Base-by-base conservation (phyloP, 2,888 invertebrate genomes). In the Plagodis pulveraria region DNA sequence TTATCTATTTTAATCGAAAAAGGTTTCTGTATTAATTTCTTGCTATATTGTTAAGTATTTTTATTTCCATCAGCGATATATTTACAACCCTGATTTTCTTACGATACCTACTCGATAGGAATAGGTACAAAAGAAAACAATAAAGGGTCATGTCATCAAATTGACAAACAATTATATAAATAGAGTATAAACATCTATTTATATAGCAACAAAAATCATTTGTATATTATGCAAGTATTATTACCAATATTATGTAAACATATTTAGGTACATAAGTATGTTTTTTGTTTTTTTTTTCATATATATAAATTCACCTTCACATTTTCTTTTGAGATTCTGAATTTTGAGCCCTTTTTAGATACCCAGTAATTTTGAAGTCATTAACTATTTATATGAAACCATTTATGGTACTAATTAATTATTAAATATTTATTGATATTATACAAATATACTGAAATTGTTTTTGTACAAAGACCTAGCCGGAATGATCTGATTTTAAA, bases 401-500 rank as follows among this genome's bases (percentile, higher is more conserved):
- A 67, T 62, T 48, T 6, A 11, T 12, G 42, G 7, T 38, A 32
- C 38, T 48, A 48, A 48, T 48, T 38, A 38, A 7, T 2, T 22
- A 22, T 22, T 2, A 22, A 47, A 36, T 33, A 10, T 45, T 34
- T 9, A 36, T 48, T 22, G 11, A n/a, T 22, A 38, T 48, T 49
- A 6, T 10, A 8, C 9, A 41, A 6, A 69, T 65, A 73, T 22
- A 71, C 72, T 69, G 58, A 64, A 51, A 54, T 58, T 44, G 58
- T 67, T 69, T 63, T 70, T 70, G 65, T 57, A 68, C 70, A 59
- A 73, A 70, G 68, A 77, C 70, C 63, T 70, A 75, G 70, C 60
- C 66, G 12, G 73, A 78, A 77, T 76, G 87, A 89, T 89, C 88
- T 89, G 88, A 87, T 78, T 72, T 80, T 77, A 68, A 80, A 78